Evolutionary conservation across 2,888 invertebrate genomes (phyloP), one percentile per base, ranked within the genome.

Genomic region (Scaptomyza tumidula): DNA sequence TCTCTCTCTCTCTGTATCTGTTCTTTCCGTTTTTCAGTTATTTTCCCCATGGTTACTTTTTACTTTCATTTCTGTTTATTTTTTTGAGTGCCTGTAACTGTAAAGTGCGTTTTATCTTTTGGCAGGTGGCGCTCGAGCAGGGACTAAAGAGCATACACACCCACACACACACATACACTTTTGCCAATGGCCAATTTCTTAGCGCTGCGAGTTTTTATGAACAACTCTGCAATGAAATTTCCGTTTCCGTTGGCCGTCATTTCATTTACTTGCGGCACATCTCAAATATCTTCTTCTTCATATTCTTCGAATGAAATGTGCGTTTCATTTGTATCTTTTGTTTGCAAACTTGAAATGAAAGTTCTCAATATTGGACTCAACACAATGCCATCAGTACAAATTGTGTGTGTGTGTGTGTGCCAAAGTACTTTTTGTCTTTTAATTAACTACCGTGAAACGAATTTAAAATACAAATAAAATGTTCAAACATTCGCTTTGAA

Each of bases 21-120:
- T 48, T 33, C 37, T 56, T 29, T 43, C 13, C 45, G 27, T 10
- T 49, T 52, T 63, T 62, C 45, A 62, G 35, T 62, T 60, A 19
- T 60, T 52, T 45, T 33, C 27, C 39, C 19, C 35, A 19, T 19
- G 55, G 35, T 13, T 33, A 5, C 4, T 1, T 27, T 14, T 6
- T 37, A 4, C 35, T 33, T 37, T 3, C 37, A 4, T 24, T 29
- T 16, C 11, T 19, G 16, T 11, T 24, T 11, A n/a, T 19, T 24
- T 52, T 57, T 39, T 59, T 46, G 46, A 43, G 48, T 73, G 59
- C 43, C 48, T 49, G 58, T 58, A 46, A 56, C 63, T 71, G 75
- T 69, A 80, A 79, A 82, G 80, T 83, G 83, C 80, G 82, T 80
- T 86, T 78, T 83, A 82, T 82, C 71, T 80, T 73, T 75, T 75